Evolutionary conservation across 1,140 invertebrate genomes (phyloP).

Genomic region (Drosophila subobscura): DNA sequence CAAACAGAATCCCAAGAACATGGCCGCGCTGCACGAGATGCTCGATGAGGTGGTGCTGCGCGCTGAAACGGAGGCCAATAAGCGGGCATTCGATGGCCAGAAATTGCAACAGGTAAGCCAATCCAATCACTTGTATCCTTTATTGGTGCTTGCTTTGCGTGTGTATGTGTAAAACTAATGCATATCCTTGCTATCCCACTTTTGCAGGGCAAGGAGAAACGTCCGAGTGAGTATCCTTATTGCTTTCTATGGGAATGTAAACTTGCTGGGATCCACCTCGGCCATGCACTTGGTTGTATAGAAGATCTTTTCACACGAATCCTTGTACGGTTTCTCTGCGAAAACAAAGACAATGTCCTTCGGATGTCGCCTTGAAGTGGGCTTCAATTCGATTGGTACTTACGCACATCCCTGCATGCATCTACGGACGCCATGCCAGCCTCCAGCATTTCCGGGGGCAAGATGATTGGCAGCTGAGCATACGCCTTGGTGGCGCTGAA

Average conservation of each 20-base stretch:
- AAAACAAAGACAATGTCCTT: conserved; percentile 9
- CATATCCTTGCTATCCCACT: conserved; percentile 6
- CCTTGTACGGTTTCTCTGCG: conserved; percentile 66
- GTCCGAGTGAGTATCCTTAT: conserved; percentile 70
- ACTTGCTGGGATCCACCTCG: conserved; percentile 51
- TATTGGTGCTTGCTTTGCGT: conserved; percentile 22
- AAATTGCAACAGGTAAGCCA: conserved; percentile 81
- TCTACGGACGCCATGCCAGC: conserved; percentile 50
- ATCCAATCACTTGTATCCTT: conserved; percentile 5
- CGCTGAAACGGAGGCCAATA: conserved; percentile 74
- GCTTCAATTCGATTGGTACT: conserved; percentile 30
- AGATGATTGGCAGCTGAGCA: conserved; percentile 75
- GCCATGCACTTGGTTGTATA: conserved; percentile 70
- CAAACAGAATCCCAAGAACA: conserved; percentile 75
- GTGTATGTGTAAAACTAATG: conserved; percentile 7
- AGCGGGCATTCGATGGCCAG: conserved; percentile 51
- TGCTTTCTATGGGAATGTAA: conserved; percentile 61
- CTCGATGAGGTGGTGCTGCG: conserved; percentile 78
- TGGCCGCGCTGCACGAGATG: conserved; percentile 71
- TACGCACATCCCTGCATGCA: conserved; percentile 73
- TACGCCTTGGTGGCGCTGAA: conserved; percentile 67
- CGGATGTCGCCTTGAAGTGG: background rate
- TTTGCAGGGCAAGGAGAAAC: conserved; percentile 77
- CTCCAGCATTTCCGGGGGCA: conserved; percentile 63
- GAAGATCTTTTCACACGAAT: conserved; percentile 64